Conservation (phyloP, 2,113 vertebrate genomes). For the Pao palembangensis region DNA sequence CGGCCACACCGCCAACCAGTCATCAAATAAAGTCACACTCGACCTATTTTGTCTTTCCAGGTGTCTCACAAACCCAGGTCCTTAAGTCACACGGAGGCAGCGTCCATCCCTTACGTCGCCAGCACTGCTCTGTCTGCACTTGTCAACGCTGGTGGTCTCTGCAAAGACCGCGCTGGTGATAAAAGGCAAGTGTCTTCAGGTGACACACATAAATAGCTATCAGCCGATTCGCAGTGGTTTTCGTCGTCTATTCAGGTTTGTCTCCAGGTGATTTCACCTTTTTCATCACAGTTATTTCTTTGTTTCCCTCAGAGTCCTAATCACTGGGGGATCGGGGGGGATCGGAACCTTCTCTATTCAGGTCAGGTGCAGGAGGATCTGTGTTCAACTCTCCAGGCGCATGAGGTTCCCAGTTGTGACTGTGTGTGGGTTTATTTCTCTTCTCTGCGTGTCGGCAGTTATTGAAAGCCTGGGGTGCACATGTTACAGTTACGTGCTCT, state of each 20-base stretch:
- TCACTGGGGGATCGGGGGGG: conserved; percentile 89
- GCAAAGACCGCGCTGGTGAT: conserved; percentile 74
- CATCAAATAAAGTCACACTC: background rate
- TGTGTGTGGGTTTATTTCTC: conserved; percentile 12
- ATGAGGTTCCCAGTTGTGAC: background rate
- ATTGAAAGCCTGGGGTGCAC: conserved; percentile 87
- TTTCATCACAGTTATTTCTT: conserved; percentile 4
- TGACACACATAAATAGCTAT: background rate
- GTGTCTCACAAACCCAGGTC: conserved; percentile 84
- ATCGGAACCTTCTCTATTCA: conserved; percentile 90
- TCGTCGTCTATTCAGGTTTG: background rate
- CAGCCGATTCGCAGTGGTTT: background rate
- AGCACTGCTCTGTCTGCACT: conserved; percentile 86
- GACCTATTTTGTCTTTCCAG: conserved; percentile 53
- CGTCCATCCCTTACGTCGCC: conserved; percentile 87
- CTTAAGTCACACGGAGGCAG: conserved; percentile 85
- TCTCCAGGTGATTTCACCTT: background rate
- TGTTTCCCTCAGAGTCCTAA: conserved; percentile 78
- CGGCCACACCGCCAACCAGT: conserved; percentile 5
- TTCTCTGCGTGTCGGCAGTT: conserved; percentile 68
- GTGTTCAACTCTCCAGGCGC: background rate
- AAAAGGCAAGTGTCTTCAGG: conserved; percentile 78
- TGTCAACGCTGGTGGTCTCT: conserved; percentile 84
- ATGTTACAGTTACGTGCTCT: conserved; percentile 90
- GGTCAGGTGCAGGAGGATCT: conserved; percentile 61